These are phyloP conservation scores for Willisornis vidua DNA, from an alignment of 2,113 vertebrate genomes.

Conservation along the genomic window DNA sequence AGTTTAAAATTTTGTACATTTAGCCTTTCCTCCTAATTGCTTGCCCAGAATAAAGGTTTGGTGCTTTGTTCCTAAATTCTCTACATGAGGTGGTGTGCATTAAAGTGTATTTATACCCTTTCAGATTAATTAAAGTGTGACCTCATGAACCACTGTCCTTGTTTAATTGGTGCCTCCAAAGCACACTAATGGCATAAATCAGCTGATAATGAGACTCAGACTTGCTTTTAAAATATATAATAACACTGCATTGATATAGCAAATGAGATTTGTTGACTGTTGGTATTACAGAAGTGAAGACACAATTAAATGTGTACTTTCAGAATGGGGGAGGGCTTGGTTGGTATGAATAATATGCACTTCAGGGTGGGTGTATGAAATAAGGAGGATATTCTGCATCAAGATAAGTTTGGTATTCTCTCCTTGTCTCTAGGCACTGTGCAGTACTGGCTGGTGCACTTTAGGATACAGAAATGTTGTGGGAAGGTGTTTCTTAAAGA, in stretches of 20 bases:
- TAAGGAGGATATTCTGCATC: conserved; percentile 60
- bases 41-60: conserved; percentile 54
- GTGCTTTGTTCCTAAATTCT: conserved; percentile 69
- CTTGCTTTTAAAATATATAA: conserved; percentile 85
- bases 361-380: conserved; percentile 53
- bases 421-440: conserved; percentile 53
- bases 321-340: conserved; percentile 15
- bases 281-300: conserved; percentile 53
- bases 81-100: conserved; percentile 75
- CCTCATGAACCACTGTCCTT: conserved; percentile 86
- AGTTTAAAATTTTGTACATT: conserved; percentile 35
- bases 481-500: conserved; percentile 66
- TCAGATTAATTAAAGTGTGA: conserved; percentile 84
- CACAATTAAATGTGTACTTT: conserved; percentile 57
- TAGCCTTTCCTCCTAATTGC: conserved; percentile 60
- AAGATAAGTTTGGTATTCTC: conserved; percentile 64
- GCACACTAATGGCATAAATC: conserved; percentile 86
- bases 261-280: conserved; percentile 75
- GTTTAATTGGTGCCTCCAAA: conserved; percentile 86
- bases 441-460: conserved; percentile 55
- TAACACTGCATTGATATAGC: conserved; percentile 75
- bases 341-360: conserved; percentile 64
- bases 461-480: conserved; percentile 65
- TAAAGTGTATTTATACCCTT: conserved; percentile 74
- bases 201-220: conserved; percentile 86